Percentiles rank a stretch among this genome's conserved stretches.
These are phyloP conservation scores for Morone saxatilis DNA, from an alignment of 2,113 vertebrate species.

Conservation along the genomic window DNA sequence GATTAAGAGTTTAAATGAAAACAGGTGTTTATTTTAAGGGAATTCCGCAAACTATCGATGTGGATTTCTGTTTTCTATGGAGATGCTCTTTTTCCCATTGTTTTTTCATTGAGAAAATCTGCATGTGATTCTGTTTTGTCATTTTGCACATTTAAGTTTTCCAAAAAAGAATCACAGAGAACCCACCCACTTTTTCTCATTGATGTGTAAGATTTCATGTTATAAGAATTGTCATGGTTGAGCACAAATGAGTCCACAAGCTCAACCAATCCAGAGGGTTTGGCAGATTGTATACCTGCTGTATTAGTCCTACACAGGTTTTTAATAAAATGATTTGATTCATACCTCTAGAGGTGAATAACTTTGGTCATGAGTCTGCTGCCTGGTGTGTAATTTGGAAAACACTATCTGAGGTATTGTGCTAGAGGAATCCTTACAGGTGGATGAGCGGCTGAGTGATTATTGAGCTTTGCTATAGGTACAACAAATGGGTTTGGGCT, in stretches of 20 bases:
- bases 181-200: neutral
- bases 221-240: slow-evolving; percentile 11
- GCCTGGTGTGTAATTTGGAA: neutral
- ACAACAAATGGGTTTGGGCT: too few relatives aligned
- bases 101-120: slow-evolving; percentile 29
- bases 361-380: slow-evolving; percentile 5
- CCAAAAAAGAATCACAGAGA: slow-evolving; percentile 53
- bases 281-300: slow-evolving; percentile 46
- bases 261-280: slow-evolving; percentile 21
- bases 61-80: slow-evolving; percentile 21
- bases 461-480: too few relatives aligned
- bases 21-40: slow-evolving; percentile 18
- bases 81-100: neutral
- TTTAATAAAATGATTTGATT: slow-evolving; percentile 69
- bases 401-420: neutral
- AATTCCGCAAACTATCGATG: slow-evolving; percentile 4
- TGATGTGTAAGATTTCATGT: slow-evolving; percentile 24
- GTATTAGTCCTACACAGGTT: slow-evolving; percentile 43
- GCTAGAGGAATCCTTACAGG: neutral
- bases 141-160: slow-evolving; percentile 52
- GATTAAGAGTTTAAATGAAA: slow-evolving; percentile 22
- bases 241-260: slow-evolving; percentile 9
- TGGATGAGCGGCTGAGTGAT: neutral
- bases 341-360: slow-evolving; percentile 32
- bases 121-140: slow-evolving; percentile 34